A percentile compares a stretch with the other conserved stretches of the same genome.
These are phyloP conservation scores for Poeciliopsis turneri DNA, from an alignment of 2,797 vertebrate genomes.

Conservation along the genomic window DNA sequence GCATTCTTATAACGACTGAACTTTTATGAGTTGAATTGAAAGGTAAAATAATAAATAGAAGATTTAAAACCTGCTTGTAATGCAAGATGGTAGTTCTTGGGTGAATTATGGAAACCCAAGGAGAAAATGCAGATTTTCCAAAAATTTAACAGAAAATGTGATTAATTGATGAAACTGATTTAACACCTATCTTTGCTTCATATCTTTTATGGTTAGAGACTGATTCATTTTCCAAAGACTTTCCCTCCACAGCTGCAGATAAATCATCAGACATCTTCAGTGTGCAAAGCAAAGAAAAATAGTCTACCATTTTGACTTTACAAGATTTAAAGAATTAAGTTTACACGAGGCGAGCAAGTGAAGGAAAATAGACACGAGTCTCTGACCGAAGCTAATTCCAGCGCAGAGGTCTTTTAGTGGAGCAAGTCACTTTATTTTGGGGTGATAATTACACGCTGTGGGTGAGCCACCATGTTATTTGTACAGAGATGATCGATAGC, in stretches of 20 bases:
- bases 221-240: slow-evolving; percentile 4
- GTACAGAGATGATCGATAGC: slow-evolving; percentile 80
- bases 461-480: slow-evolving; percentile 74
- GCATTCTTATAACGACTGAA: too few species aligned
- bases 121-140: too few species aligned
- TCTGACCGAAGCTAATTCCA: slow-evolving; percentile 48
- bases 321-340: slow-evolving; percentile 30
- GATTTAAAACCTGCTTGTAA: too few species aligned
- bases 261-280: slow-evolving; percentile 25
- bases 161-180: too few species aligned
- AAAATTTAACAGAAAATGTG: too few species aligned
- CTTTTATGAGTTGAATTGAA: too few species aligned
- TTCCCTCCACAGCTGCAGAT: slow-evolving; percentile 25
- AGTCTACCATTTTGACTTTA: slow-evolving; percentile 24
- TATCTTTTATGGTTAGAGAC: not conserved
- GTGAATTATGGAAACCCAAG: too few species aligned
- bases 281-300: slow-evolving; percentile 1
- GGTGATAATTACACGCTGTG: slow-evolving; percentile 74
- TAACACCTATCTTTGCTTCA: not conserved
- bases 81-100: too few species aligned
- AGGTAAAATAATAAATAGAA: too few species aligned
- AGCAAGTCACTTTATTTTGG: slow-evolving; percentile 75
- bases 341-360: not conserved
- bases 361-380: slow-evolving; percentile 5
- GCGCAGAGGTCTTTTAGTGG: slow-evolving; percentile 40